Conservation (phyloP, 2,888 invertebrate species). For the Cremastinae sp. region DNA sequence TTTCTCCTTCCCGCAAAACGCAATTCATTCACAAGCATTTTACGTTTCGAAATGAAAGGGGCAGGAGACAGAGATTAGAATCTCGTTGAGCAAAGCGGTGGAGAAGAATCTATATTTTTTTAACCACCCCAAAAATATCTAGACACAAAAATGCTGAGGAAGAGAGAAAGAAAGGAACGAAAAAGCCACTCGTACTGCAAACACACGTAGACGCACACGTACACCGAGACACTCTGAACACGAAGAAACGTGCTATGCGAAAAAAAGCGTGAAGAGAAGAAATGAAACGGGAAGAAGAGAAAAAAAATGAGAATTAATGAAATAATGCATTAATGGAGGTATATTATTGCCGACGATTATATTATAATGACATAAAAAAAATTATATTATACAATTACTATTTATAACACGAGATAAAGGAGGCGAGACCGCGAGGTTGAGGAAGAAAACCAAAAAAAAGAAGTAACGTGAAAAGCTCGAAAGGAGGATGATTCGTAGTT, state of each 20-base stretch:
- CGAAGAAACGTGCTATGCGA: conserved; percentile 41
- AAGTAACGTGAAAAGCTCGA: conserved; percentile 13
- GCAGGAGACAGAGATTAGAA: too few species aligned
- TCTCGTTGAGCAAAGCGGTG: too few species aligned
- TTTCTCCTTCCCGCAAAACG: too few species aligned
- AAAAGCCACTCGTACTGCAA: neutral
- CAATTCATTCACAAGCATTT: too few species aligned
- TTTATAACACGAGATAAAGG: conserved; percentile 73
- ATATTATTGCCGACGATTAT: conserved; percentile 75
- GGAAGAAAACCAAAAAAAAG: conserved; percentile 24
- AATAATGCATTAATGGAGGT: conserved; percentile 70
- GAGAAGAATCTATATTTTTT: neutral
- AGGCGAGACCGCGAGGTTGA: conserved; percentile 38
- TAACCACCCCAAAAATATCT: conserved; percentile 18
- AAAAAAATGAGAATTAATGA: conserved; percentile 41
- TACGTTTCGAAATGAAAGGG: too few species aligned
- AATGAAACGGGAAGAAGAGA: conserved; percentile 22
- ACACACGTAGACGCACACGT: conserved; percentile 2
- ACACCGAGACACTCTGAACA: neutral
- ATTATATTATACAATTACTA: conserved; percentile 76
- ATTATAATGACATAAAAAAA: conserved; percentile 71
- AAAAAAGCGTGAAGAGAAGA: conserved; percentile 32
- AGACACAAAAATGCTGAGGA: neutral
- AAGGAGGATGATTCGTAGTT: conserved; percentile 70
- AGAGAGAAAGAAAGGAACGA: neutral